Evolutionary conservation across 2,797 vertebrate species (phyloP), one percentile per base, ranked within the genome.

Genomic region (Sebastes taczanowskii): DNA sequence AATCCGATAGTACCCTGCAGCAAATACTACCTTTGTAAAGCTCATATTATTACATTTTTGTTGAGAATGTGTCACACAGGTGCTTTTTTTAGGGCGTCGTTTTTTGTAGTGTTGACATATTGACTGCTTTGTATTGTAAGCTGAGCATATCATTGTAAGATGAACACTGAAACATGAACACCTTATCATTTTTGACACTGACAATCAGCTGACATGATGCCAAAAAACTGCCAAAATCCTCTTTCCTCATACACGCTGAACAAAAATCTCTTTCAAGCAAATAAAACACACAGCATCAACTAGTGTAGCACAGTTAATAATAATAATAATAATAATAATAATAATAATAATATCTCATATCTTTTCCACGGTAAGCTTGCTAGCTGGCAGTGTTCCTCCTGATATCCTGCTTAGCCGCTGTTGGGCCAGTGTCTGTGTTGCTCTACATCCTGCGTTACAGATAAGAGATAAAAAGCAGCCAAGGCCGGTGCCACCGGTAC

Each of bases 381-480:
- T 6, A 71, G 66, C 56, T 30, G 75, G 71, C 71, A 66, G 55
- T 13, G 67, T 0, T 8, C 46, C 25, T 69, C 61, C 86, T 72
- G 83, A 87, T 88, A 86, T 86, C 82, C 90, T 83, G 86, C 78
- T 88, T 46, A 75, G 72, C 67, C 16, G 5, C 80, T 59, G 80
- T 63, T 35, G 76, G 80, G 74, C 71, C 77, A 58, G 64, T 35
- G 80, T 78, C 78, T 74, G 68, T 84, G 80, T 74, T 85, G 88
- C 78, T 88, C 83, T 78, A 82, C 77, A 85, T 91, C 88, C 90
- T 80, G 83, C 32, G 20, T 65, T 73, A 58, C 66, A 84, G 91
- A 94, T 94, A 89, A 90, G 80, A 87, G 90, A 92, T 93, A 90
- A 91, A 88, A 74, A 86, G 72, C 66, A 34, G 77, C 69, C 78